Conservation (phyloP, 2,113 vertebrate genomes). For the Tylochromis polylepis region DNA sequence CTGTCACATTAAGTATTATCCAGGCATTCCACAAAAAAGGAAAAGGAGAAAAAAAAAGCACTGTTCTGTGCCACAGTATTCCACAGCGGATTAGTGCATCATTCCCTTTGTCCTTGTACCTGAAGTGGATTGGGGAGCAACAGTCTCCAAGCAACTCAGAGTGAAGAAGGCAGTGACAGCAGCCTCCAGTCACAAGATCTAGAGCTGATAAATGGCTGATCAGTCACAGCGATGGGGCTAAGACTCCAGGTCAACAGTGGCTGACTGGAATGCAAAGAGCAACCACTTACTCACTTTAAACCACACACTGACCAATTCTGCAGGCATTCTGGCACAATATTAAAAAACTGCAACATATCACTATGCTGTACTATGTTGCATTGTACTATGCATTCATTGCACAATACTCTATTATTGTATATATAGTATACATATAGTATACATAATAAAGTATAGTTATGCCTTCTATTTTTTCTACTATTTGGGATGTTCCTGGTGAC, state of each 20-base stretch:
- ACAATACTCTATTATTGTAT: not conserved
- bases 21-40: not conserved
- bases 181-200: constrained; percentile 56
- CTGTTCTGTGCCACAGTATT: not conserved
- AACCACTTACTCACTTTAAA: not conserved
- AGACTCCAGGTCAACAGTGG: constrained; percentile 57
- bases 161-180: constrained; percentile 23
- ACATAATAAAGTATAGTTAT: not conserved
- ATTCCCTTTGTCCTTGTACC: constrained; percentile 40
- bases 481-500: not conserved
- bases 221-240: constrained; percentile 51
- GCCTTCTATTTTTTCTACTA: not conserved
- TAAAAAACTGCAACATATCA: not conserved
- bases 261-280: constrained; percentile 60
- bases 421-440: not conserved
- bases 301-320: not conserved
- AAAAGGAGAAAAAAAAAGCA: not conserved
- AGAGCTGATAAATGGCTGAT: constrained; percentile 62
- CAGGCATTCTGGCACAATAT: not conserved
- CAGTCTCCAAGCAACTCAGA: constrained; percentile 56
- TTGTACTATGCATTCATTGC: not conserved
- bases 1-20: not conserved
- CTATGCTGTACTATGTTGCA: not conserved
- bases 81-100: constrained; percentile 14
- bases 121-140: constrained; percentile 22